Evolutionary conservation across 2,797 vertebrate species (phyloP), one percentile per base, ranked within the genome.

Genomic region (Galagoides demidoff): DNA sequence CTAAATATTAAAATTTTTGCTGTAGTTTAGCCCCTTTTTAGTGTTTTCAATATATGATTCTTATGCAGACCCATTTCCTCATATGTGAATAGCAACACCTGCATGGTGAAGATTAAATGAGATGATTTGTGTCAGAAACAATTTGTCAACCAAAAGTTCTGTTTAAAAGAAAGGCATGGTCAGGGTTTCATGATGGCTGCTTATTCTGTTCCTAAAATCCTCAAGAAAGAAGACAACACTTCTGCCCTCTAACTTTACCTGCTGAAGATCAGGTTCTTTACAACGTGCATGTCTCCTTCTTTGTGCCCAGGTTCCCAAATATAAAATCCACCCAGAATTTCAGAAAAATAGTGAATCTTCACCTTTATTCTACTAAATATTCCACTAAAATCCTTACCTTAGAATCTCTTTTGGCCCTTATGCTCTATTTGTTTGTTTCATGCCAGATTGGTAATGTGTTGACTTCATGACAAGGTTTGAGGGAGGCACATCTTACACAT

Each of bases 1-100:
- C 23, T 66, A 84, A 90, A 92, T 23, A 14, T 34, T 79, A 87
- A 87, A 87, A 71, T n/a, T 91, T 76, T 79, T 71, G 31, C 29
- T 74, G 2, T 68, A 13, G 5, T 22, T 94, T 89, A 79, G 59
- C 79, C 61, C 37, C 37, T 73, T 45, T 43, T 29, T 74, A 81
- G 43, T 27, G 8, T 79, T 85, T 91, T 87, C 78, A 91, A 37
- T 55, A 29, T 61, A 57, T 52, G 31, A 85, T 83, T 84, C 45
- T 78, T 87, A 64, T 20, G 31, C 73, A 95, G 55, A 82, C 16
- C 39, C 59, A 1, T 52, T 57, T 79, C 37, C 34, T 81, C 19
- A 31, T 45, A 49, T 85, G 22, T 39, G 20, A 89, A 64, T 85
- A 61, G 39, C 14, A 71, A 59, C 13, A 49, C 17, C 25, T 89